Percentiles rank a stretch among this genome's conserved stretches.
phyloP scores from a whole-genome alignment of 2,797 vertebrate genomes.

The Channallabes apus region DNA sequence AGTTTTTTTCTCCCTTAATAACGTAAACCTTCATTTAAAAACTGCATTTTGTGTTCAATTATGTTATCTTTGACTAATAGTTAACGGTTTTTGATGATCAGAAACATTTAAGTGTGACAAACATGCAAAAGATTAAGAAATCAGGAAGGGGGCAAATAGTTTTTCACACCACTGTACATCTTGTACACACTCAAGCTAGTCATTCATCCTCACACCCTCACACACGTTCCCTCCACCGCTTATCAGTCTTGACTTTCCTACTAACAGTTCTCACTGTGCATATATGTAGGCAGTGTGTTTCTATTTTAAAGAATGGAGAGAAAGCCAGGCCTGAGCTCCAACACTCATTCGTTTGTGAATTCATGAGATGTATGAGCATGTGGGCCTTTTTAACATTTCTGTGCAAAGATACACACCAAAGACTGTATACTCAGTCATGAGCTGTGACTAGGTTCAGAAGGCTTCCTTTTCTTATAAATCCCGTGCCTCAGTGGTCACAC shows the following conservation, averaged over 20 bases:
- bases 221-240: not conserved
- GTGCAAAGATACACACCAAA: slow-evolving; percentile 45
- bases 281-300: not conserved
- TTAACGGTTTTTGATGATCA: no score
- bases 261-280: not conserved
- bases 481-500: slow-evolving; percentile 29
- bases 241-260: not conserved
- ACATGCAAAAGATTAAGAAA: no score
- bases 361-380: slow-evolving; percentile 40
- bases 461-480: slow-evolving; percentile 36
- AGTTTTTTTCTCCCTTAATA: no score
- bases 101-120: no score
- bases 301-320: not conserved
- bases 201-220: not conserved
- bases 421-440: slow-evolving; percentile 22
- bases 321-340: slow-evolving; percentile 29
- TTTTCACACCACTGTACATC: no score
- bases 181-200: not conserved
- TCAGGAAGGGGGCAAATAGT: no score
- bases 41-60: no score
- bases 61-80: no score
- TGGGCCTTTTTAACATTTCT: slow-evolving; percentile 44
- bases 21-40: no score
- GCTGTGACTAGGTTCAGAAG: slow-evolving; percentile 15
- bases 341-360: slow-evolving; percentile 39